Base-by-base conservation (phyloP, 2,113 vertebrate genomes). In the Alethe castanea region DNA sequence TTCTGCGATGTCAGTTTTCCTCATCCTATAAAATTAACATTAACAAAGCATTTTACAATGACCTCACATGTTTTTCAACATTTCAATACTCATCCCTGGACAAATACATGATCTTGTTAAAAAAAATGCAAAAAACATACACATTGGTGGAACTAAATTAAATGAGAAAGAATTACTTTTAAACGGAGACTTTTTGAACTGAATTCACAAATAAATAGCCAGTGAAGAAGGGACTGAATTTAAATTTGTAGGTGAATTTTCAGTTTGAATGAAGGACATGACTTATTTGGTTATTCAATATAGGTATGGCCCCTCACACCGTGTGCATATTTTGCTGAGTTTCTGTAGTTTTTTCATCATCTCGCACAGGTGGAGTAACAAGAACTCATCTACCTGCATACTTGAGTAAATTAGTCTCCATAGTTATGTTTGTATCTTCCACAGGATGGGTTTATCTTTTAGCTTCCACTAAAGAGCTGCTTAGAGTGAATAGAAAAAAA, bases 401-500 rank as follows among this genome's bases (percentile, higher is more conserved):
- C 31, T 57, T 40, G 16, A 78, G 28, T 26, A 66, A 29, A 44
- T 12, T 31, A 12, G 5, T 80, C 6, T 88, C 18, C 19, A 23
- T 19, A 36, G 33, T 50, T 76, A 42, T 0, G 0, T 76, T 45
- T 72, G 7, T 42, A 11, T 50, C 69, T 53, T 48, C 25, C 2
- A 8, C 0, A 0, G 24, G 6, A 47, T 52, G 60, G 8, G 14
- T 42, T 95, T 89, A n/a, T 79, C 38, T 88, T 91, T 60, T 72
- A 56, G 44, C 11, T 90, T 92, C 60, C 90, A 45, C 54, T 66
- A 81, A 93, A 93, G 35, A 71, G 45, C 19, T 95, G 38, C 71
- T 74, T 61, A 56, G 36, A 90, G 16, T 40, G 24, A 90, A 57
- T 40, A 71, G 64, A 40, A 88, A 86, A 93, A 70, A 79, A 70